A percentile compares a stretch with the other conserved stretches of the same genome.
These are phyloP conservation scores for Syngnathus floridae DNA, from an alignment of 2,113 vertebrate genomes.

Conservation along the genomic window DNA sequence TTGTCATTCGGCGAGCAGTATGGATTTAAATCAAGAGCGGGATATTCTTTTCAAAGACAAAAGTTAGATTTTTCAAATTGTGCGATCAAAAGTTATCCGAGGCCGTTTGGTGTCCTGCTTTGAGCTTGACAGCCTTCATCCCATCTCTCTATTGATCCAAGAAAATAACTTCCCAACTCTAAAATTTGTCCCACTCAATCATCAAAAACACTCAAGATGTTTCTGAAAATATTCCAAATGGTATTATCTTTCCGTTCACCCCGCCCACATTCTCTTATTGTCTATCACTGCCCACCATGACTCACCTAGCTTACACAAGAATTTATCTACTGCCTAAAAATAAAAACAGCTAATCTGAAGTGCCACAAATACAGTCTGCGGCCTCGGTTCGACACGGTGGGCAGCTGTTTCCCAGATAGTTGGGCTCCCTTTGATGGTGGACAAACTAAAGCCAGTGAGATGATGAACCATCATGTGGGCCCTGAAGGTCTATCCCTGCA, in stretches of 20 bases:
- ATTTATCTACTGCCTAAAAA: slow-evolving; percentile 62
- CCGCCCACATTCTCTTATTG: slow-evolving; percentile 59
- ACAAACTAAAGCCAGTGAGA: slow-evolving; percentile 3
- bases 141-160: slow-evolving; percentile 27
- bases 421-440: slow-evolving; percentile 43
- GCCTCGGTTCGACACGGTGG: slow-evolving; percentile 27
- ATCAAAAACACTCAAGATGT: slow-evolving; percentile 8
- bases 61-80: too few species aligned
- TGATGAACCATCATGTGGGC: not conserved
- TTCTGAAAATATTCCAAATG: slow-evolving; percentile 16
- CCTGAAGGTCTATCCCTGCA: not conserved
- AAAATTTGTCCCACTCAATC: slow-evolving; percentile 2
- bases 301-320: slow-evolving; percentile 61
- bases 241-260: slow-evolving; percentile 36
- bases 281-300: slow-evolving; percentile 45
- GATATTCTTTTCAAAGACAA: too few species aligned
- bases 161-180: slow-evolving; percentile 50
- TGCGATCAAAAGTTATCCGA: not conserved
- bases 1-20: not conserved
- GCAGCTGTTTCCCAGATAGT: slow-evolving; percentile 54
- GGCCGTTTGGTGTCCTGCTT: not conserved
- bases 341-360: slow-evolving; percentile 61
- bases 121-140: not conserved
- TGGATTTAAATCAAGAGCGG: not conserved
- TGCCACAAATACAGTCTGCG: slow-evolving; percentile 47